Evolutionary conservation across 2,888 invertebrate genomes (phyloP).

Genomic region (Scaptodrosophila latifasciaeformis): DNA sequence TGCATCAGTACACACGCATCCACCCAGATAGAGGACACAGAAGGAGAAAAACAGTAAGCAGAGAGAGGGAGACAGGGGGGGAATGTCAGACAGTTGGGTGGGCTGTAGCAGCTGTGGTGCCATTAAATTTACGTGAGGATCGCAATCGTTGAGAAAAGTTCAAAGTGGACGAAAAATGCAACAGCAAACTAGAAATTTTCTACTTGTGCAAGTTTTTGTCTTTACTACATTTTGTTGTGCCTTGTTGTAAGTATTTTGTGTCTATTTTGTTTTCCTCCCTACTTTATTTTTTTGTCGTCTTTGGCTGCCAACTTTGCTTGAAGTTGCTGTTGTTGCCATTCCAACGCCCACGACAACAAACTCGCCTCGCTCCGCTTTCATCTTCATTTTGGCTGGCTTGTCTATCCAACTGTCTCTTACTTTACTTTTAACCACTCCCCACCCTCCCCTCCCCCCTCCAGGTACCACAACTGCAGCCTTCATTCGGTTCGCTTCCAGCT

Average conservation of each 20-base stretch:
- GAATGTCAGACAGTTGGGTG: not conserved
- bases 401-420: constrained; percentile 34
- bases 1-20: constrained; percentile 23
- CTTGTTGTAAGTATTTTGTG: not conserved
- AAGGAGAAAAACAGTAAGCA: constrained; percentile 13
- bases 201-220: constrained; percentile 43
- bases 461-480: too few species aligned
- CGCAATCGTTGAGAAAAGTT: constrained; percentile 24
- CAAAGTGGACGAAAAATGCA: constrained; percentile 41
- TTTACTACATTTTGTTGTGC: constrained; percentile 22
- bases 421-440: constrained; percentile 13
- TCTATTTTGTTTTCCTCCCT: not conserved
- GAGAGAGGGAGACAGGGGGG: constrained; percentile 4
- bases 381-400: not conserved
- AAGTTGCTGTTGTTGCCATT: constrained; percentile 35
- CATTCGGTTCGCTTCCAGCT: not conserved
- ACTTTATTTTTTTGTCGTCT: constrained; percentile 13
- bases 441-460: not conserved
- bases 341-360: constrained; percentile 55
- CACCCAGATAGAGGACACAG: not conserved
- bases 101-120: not conserved
- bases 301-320: constrained; percentile 52
- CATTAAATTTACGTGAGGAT: too few species aligned
- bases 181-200: constrained; percentile 39
- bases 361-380: constrained; percentile 17